Evolutionary conservation across 2,797 vertebrate species (phyloP), one percentile per base, ranked within the genome.

Genomic region (Miopithecus talapoin): DNA sequence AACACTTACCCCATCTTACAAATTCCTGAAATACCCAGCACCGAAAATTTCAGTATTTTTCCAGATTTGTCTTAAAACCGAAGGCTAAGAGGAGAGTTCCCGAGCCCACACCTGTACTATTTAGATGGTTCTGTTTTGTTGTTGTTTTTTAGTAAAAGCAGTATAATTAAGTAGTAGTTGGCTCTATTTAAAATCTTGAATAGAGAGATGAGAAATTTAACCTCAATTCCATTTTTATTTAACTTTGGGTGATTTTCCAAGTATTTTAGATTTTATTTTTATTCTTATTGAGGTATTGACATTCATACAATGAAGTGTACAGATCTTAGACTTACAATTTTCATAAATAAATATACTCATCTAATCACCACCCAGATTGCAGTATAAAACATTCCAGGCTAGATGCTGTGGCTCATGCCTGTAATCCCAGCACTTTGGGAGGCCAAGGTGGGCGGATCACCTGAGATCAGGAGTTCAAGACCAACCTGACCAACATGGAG

Each of bases 31-130:
- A 70, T 61, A 87, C 48, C 28, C 59, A 91, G 39, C 36, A 55
- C 59, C 41, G 57, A 50, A 85, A 83, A 36, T 68, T 91, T 80
- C 17, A 2, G 1, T 79, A 28, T 68, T 43, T 94, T 96, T 96
- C n/a, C 53, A 80, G 17, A 26, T 33, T 91, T 91, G 5, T 96
- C 79, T 94, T 91, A 90, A 98, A 59, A 84, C 88, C 53, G 94
- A 95, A 92, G 53, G 17, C 53, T 87, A 84, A 85, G 39, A 80
- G 75, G 68, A 72, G 64, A 86, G 21, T 89, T 13, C 48, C 28
- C 50, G 21, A 88, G 64, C 21, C 41, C 24, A 81, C 39, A 43
- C 33, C 5, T 28, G 1, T 87, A 16, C 74, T 64, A 46, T 33
- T n/a, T 96, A 61, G 39, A 41, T 89, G 28, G 5, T 64, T 79